Evolutionary conservation across 2,797 vertebrate species (phyloP).

Genomic region (Enteromius paludinosus): DNA sequence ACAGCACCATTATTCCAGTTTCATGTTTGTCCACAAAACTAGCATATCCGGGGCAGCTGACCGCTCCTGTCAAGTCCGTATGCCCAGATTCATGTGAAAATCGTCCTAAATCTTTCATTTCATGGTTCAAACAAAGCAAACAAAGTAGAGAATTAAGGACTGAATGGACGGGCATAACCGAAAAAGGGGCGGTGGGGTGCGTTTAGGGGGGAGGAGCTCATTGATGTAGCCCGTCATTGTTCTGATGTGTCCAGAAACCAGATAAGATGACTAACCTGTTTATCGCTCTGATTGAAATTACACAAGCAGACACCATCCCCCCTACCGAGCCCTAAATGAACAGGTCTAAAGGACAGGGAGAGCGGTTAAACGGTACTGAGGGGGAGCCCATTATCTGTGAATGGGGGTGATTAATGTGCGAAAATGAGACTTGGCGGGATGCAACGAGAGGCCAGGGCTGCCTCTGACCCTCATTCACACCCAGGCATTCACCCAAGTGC

Average conservation of each 20-base stretch:
- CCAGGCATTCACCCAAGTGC: constrained; percentile 76
- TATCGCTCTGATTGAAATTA: constrained; percentile 72
- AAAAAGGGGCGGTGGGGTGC: constrained; percentile 19
- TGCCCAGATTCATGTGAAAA: constrained; percentile 37
- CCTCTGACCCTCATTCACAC: constrained; percentile 82
- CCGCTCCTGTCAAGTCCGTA: constrained; percentile 40
- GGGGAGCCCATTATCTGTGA: constrained; percentile 84
- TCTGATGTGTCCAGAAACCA: constrained; percentile 69
- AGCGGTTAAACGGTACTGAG: constrained; percentile 78
- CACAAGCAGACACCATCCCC: constrained; percentile 66
- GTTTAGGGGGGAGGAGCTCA: constrained; percentile 26
- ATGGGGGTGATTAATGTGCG: constrained; percentile 77
- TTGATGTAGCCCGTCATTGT: constrained; percentile 67
- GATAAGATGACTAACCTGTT: constrained; percentile 70
- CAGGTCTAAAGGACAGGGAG: constrained; percentile 78
- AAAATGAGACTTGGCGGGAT: constrained; percentile 78
- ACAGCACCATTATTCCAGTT: constrained; percentile 17
- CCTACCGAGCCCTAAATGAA: constrained; percentile 78
- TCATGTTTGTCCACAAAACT: constrained; percentile 47
- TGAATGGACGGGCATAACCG: constrained; percentile 37
- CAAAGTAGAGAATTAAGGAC: constrained; percentile 30
- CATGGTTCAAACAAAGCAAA: constrained; percentile 39
- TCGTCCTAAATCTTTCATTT: constrained; percentile 41
- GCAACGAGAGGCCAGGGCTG: constrained; percentile 60
- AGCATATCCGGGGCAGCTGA: constrained; percentile 38